Base-by-base conservation (phyloP, 2,113 vertebrate genomes). In the Hippocampus mohnikei region DNA sequence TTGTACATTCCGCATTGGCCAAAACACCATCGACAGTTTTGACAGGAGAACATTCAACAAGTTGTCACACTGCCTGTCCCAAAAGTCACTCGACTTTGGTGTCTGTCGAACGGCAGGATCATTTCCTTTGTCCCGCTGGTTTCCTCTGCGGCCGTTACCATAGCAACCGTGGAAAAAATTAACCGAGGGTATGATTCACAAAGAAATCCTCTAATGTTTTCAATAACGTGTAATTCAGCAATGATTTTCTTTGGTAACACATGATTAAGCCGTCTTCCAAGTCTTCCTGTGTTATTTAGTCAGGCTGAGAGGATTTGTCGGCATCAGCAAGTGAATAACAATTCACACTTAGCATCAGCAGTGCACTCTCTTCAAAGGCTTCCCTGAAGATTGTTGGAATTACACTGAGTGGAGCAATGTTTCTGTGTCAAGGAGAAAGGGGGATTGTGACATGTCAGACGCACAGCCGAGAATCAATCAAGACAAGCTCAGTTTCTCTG, bases 291-390 rank as follows among this genome's bases (percentile, higher is more conserved):
- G 80, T 78, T 85, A 84, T 87, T 78, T 76, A 68, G 70, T 77
- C 68, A 66, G 64, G 79, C 77, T 84, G 80, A 70, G 80, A 69
- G 75, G 75, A 88, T 85, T 79, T 85, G 76, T 80, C 68, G 74
- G 68, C 78, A n/a, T 81, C 85, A 84, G 81, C 3, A 27, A 77
- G 76, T 72, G 69, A 86, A 84, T 79, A 79, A 81, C 77, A 87
- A 75, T 78, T 84, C 67, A 52, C 77, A 77, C 72, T 80, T 65
- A 53, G 77, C 81, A 27, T 84, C 75, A 66, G 70, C 40, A 50
- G 8, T 42, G 41, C 15, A 5, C 75, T 58, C 52, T 76, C 70
- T 79, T 81, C 76, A 77, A 82, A 85, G 78, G 66, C 76, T 76
- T 81, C 64, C 13, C 73, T 23, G 1, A 66, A 75, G 69, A 81